phyloP scores from a whole-genome alignment of 2,113 vertebrate genomes.

The Tenrec ecaudatus region DNA sequence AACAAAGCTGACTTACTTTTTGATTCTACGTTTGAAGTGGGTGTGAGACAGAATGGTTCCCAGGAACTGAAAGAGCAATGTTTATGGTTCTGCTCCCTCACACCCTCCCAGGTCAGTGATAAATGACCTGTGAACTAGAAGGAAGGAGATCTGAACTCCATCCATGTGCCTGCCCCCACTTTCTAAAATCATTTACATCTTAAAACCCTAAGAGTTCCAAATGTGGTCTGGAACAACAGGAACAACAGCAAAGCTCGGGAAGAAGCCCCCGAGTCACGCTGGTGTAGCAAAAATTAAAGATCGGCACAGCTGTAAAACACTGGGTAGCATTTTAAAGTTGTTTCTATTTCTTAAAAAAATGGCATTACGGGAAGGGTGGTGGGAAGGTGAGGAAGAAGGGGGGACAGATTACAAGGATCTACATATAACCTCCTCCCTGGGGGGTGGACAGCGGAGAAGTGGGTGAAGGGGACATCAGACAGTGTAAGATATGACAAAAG shows the following conservation, averaged over 20 bases:
- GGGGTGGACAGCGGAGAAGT: too few relatives aligned
- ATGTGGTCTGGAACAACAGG: not conserved
- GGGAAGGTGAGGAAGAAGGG: too few relatives aligned
- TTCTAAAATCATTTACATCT: conserved; percentile 30
- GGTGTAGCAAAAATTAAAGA: not conserved
- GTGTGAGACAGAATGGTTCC: not conserved
- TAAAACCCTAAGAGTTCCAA: not conserved
- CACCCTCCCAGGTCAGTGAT: not conserved
- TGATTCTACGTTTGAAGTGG: conserved; percentile 29
- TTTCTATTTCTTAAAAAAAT: too few relatives aligned
- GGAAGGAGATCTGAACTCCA: not conserved
- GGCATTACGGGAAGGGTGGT: too few relatives aligned
- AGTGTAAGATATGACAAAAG: too few relatives aligned
- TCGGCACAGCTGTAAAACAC: not conserved
- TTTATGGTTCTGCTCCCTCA: not conserved
- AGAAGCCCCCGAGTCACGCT: not conserved
- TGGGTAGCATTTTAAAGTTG: too few relatives aligned
- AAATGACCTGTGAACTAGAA: conserved; percentile 12
- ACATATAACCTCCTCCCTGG: too few relatives aligned
- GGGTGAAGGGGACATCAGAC: too few relatives aligned
- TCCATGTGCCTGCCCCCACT: not conserved
- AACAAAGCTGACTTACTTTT: not conserved
- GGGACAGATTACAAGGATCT: too few relatives aligned
- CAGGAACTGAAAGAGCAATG: not conserved
- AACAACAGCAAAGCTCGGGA: not conserved